Evolutionary conservation across 2,113 vertebrate genomes (phyloP).

Genomic region (Onychorhynchus coronatus): DNA sequence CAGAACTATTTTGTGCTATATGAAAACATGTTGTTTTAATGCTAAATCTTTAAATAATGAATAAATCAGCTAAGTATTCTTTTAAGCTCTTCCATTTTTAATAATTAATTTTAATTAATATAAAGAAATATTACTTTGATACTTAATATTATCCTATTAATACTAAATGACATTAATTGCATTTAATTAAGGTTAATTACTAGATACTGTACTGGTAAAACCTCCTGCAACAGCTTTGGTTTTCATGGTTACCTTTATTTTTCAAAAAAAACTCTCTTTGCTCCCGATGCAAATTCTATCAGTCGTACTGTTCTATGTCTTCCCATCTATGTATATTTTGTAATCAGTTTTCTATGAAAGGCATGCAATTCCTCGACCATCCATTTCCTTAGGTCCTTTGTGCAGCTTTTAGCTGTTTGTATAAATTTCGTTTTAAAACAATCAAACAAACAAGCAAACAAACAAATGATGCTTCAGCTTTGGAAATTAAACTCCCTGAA

Average conservation of each 20-base stretch:
- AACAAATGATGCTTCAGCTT: neutral
- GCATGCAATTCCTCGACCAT: fast-evolving
- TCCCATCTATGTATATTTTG: neutral
- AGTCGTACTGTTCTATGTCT: neutral
- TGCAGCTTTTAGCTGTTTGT: neutral
- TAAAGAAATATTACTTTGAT: neutral
- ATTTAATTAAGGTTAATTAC: neutral
- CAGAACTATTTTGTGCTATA: neutral
- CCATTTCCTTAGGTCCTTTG: neutral
- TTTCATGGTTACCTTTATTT: neutral
- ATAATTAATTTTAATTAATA: neutral
- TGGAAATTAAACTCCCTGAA: neutral
- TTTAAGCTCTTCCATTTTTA: neutral
- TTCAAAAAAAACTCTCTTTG: neutral
- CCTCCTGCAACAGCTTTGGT: neutral
- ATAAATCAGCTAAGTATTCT: neutral
- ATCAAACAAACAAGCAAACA: neutral
- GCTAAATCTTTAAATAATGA: neutral
- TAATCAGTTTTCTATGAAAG: neutral
- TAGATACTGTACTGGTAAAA: neutral
- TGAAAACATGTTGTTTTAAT: neutral
- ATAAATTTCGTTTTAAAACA: neutral
- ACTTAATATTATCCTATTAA: neutral
- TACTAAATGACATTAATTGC: neutral
- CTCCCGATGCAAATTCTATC: neutral